Percentiles rank a stretch among this genome's conserved stretches.
phyloP scores from a whole-genome alignment of 2,797 vertebrate genomes.

The Microctenopoma steveboyesi region DNA sequence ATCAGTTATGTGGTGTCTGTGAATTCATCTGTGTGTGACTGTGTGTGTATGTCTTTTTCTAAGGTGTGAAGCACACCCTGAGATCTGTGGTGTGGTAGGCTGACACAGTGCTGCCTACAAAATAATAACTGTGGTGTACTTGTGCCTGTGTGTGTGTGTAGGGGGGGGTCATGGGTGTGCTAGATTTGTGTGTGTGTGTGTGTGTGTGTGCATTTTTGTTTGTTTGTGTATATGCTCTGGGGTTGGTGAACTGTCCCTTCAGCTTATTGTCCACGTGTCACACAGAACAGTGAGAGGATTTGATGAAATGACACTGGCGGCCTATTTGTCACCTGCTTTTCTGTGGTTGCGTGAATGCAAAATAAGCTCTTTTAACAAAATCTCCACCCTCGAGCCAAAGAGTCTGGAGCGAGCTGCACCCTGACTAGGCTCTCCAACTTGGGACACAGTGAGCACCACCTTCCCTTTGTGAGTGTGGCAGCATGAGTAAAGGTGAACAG shows the following conservation, averaged over 20 bases:
- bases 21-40: neutral
- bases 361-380: slow-evolving; percentile 62
- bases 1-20: neutral
- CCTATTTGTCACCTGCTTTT: slow-evolving; percentile 47
- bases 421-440: slow-evolving; percentile 53
- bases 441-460: slow-evolving; percentile 61
- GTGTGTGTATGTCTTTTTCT: slow-evolving; percentile 31
- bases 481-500: slow-evolving; percentile 50
- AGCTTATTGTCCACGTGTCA: slow-evolving; percentile 1
- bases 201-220: neutral
- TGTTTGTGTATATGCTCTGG: neutral
- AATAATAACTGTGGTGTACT: slow-evolving; percentile 3
- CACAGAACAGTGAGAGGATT: slow-evolving; percentile 30
- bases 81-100: slow-evolving; percentile 15
- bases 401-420: slow-evolving; percentile 47
- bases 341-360: slow-evolving; percentile 54
- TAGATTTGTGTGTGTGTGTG: neutral
- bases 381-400: slow-evolving; percentile 39
- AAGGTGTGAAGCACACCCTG: slow-evolving; percentile 48
- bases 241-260: slow-evolving; percentile 1
- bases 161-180: neutral
- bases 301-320: slow-evolving; percentile 38
- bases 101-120: slow-evolving; percentile 29
- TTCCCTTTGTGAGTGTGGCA: slow-evolving; percentile 63
- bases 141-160: neutral